Evolutionary conservation across 2,888 invertebrate genomes (phyloP), one percentile per base, ranked within the genome.

Genomic region (Ariolimax columbianus): DNA sequence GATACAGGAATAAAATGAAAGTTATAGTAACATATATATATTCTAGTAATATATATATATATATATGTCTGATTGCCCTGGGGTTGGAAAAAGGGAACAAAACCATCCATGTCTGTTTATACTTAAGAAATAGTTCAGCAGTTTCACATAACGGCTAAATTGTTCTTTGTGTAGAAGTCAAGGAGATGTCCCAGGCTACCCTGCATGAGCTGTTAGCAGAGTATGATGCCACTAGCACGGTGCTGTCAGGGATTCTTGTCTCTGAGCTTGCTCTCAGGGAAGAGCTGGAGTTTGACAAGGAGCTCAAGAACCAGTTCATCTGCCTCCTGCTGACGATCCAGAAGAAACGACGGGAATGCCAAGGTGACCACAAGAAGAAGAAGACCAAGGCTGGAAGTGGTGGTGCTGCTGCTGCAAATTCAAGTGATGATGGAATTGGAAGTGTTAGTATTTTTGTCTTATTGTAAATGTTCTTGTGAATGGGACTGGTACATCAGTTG

Each of bases 271-370:
- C 99, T 26, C 95, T 97, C 80, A 96, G 99, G 82, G 99, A 99
- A 94, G 99, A 99, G 94, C 95, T 99, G 90, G 99, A 99, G 94
- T 99, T 97, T 94, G 99, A 99, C 95, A 99, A 99, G 95, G 98
- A 95, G 95, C 95, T 98, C 93, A 98, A 99, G 95, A 99, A 99
- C 94, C 98, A 98, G 85, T 99, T 99, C 95, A 99, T 99, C 92
- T 99, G 99, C 26, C 95, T 99, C 90, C 95, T 99, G 89, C 95
- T 99, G 89, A 97, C 97, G 83, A 98, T 99, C 86, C 98, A 99
- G 95, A 98, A 98, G 94, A 97, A 98, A 93, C 95, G 98, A 83
- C 95, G 98, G 87, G 98, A 98, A 94, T 97, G 97, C 94, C 97
- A 98, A 92, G 96, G 97, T 55, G 98, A 98, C 94, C 97, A 97